Percentiles rank a stretch among this genome's conserved stretches.
Conservation (phyloP, 2,797 vertebrate genomes). For the Cichlasoma orientale region DNA sequence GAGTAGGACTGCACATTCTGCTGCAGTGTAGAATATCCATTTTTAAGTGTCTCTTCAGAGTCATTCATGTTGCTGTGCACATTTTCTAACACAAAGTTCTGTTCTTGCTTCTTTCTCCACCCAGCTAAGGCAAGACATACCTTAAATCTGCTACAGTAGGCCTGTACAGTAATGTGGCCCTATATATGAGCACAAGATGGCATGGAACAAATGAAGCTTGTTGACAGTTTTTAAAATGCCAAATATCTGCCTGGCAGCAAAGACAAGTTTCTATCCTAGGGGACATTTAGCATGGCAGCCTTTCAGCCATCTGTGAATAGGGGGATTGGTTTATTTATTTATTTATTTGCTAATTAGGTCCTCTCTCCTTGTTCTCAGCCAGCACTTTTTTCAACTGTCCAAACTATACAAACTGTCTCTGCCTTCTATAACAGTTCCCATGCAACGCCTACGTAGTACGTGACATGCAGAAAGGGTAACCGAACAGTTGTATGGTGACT, state of each 20-base stretch:
- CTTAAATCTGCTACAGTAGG: neutral
- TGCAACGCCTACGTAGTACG: neutral
- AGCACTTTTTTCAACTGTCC: constrained; percentile 17
- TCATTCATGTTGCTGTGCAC: neutral
- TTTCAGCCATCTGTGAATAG: constrained; percentile 73
- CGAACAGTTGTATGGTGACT: neutral
- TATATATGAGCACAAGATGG: constrained; percentile 39
- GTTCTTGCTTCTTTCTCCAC: neutral
- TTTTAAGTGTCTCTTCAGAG: neutral
- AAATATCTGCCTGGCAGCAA: constrained; percentile 68
- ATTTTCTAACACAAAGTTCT: neutral
- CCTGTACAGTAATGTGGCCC: constrained; percentile 11
- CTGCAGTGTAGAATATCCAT: neutral
- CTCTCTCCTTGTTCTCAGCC: constrained; percentile 31
- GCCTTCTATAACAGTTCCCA: constrained; percentile 3
- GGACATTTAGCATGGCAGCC: constrained; percentile 73
- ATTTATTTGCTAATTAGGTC: constrained; percentile 69
- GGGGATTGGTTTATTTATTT: constrained; percentile 50
- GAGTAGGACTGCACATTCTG: neutral
- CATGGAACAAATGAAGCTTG: constrained; percentile 61
- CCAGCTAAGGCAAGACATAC: neutral
- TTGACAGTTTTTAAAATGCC: constrained; percentile 67
- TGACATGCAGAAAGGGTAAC: neutral
- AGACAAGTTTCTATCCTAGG: constrained; percentile 61
- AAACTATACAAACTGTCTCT: constrained; percentile 14